These are phyloP conservation scores for Myotis pilosus DNA, from an alignment of 2,797 vertebrate species.

Conservation along the genomic window DNA sequence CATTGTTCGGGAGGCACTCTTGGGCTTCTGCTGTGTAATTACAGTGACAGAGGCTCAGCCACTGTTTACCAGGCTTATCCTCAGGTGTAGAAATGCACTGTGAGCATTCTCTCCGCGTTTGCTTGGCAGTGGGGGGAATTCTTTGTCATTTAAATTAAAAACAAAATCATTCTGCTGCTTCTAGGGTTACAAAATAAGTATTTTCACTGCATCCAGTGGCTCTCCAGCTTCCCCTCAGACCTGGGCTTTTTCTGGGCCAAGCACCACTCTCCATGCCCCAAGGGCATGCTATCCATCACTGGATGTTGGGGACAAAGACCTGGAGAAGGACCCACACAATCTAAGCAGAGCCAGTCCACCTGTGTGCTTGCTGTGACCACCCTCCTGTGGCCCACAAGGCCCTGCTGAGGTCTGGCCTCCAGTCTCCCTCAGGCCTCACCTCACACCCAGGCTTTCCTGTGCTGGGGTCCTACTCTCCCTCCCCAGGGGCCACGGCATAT, in stretches of 20 bases:
- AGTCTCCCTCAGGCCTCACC: background rate
- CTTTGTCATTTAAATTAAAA: conserved; percentile 43
- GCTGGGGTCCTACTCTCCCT: background rate
- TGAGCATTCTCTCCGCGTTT: conserved; percentile 8
- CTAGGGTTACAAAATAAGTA: background rate
- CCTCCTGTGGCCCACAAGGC: background rate
- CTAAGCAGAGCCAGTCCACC: background rate
- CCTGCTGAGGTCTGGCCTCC: background rate
- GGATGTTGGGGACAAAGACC: background rate
- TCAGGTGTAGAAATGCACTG: background rate
- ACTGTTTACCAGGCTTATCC: conserved; percentile 54
- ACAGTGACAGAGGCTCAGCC: conserved; percentile 35
- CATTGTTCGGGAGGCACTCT: background rate
- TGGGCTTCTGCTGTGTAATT: conserved; percentile 58
- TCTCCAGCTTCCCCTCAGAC: background rate
- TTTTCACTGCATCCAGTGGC: background rate
- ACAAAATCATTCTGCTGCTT: conserved; percentile 34
- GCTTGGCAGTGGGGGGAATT: background rate
- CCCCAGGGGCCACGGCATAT: background rate
- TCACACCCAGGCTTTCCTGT: background rate
- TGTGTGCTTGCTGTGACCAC: background rate
- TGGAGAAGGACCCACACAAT: background rate
- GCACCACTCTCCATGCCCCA: background rate
- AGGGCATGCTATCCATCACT: background rate
- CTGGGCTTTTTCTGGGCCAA: background rate